phyloP scores from a whole-genome alignment of 2,888 invertebrate species.

The Cenopis cana region DNA sequence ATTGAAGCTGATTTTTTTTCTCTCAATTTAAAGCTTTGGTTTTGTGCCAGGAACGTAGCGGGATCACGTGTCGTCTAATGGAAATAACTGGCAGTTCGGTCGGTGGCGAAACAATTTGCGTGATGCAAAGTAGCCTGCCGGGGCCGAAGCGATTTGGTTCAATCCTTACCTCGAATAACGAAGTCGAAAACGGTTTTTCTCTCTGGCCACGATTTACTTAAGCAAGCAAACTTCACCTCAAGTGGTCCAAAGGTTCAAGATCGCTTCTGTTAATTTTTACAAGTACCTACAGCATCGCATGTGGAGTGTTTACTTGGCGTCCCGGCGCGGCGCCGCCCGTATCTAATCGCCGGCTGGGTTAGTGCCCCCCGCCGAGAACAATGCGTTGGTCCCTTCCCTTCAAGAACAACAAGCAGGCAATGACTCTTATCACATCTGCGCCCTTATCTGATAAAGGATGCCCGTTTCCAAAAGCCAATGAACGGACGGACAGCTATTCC shows the following conservation, averaged over 20 bases:
- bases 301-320: conserved; percentile 61
- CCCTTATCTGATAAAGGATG: conserved; percentile 36
- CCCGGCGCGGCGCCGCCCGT: conserved; percentile 63
- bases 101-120: conserved; percentile 50
- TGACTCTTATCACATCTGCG: conserved; percentile 50
- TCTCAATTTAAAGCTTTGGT: conserved; percentile 56
- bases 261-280: conserved; percentile 44
- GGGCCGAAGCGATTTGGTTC: conserved; percentile 13
- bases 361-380: conserved; percentile 82
- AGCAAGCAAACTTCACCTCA: conserved; percentile 10
- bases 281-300: conserved; percentile 55
- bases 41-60: conserved; percentile 57
- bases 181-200: background rate
- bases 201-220: background rate
- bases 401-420: conserved; percentile 46
- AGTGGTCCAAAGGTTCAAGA: conserved; percentile 20
- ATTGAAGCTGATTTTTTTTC: conserved; percentile 44
- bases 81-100: conserved; percentile 50
- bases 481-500: background rate
- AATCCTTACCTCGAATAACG: conserved; percentile 13
- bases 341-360: conserved; percentile 82
- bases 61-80: conserved; percentile 56
- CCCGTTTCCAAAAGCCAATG: background rate
- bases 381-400: conserved; percentile 78
- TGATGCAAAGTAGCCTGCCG: conserved; percentile 30